These are phyloP conservation scores for Eumeta japonica DNA, from an alignment of 1,140 invertebrate genomes.

Conservation along the genomic window DNA sequence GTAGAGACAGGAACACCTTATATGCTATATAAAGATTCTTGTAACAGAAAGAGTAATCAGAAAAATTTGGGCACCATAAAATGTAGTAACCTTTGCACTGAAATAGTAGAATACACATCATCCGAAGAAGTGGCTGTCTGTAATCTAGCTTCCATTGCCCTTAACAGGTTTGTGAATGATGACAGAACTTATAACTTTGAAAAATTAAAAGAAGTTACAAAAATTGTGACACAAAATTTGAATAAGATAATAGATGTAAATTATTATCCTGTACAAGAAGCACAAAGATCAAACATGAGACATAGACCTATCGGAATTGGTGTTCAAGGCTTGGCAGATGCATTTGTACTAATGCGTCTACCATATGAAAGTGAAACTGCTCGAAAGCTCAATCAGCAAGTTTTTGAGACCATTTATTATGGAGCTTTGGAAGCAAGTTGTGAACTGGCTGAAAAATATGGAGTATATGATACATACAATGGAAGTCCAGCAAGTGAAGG, in stretches of 20 bases:
- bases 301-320: slow-evolving; percentile 97
- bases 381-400: slow-evolving; percentile 86
- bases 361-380: slow-evolving; percentile 90
- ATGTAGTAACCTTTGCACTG: slow-evolving; percentile 97
- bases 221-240: slow-evolving; percentile 88
- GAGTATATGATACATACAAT: slow-evolving; percentile 88
- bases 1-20: slow-evolving; percentile 98
- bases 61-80: slow-evolving; percentile 98
- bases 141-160: slow-evolving; percentile 96
- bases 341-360: slow-evolving; percentile 91
- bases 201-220: slow-evolving; percentile 85
- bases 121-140: slow-evolving; percentile 96
- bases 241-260: slow-evolving; percentile 98
- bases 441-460: slow-evolving; percentile 85
- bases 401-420: slow-evolving; percentile 98
- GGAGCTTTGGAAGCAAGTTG: slow-evolving; percentile 95
- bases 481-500: slow-evolving; percentile 94
- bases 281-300: slow-evolving; percentile 82
- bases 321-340: slow-evolving; percentile 94
- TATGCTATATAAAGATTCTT: slow-evolving; percentile 97
- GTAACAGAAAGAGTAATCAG: slow-evolving; percentile 97
- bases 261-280: slow-evolving; percentile 92
- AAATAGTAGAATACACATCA: slow-evolving; percentile 93
- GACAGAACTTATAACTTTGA: slow-evolving; percentile 85
- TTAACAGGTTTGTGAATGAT: slow-evolving; percentile 91